phyloP scores from a whole-genome alignment of 2,888 invertebrate genomes.

The Drosophila cyrtoloma region DNA sequence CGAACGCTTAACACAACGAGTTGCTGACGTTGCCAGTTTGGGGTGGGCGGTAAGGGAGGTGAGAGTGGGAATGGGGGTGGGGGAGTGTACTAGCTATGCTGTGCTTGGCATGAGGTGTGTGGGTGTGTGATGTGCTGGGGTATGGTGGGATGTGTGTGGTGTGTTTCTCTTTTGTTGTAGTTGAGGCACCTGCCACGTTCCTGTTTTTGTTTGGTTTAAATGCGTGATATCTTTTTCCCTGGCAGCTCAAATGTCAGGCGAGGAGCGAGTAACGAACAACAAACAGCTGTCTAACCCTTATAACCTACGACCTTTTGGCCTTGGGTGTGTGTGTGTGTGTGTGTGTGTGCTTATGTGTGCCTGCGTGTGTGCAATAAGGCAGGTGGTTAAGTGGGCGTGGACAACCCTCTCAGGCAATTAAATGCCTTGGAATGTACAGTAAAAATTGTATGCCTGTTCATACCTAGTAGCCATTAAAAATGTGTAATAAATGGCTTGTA shows the following conservation, averaged over 20 bases:
- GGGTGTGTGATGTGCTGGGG: neutral
- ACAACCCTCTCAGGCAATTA: conserved; percentile 11
- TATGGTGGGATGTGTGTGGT: neutral
- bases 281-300: conserved; percentile 55
- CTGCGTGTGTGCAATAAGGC: conserved; percentile 10
- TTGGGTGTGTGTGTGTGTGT: neutral
- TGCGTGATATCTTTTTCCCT: conserved; percentile 57
- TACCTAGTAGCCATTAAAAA: conserved; percentile 9
- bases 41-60: neutral
- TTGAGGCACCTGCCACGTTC: conserved; percentile 19
- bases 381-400: conserved; percentile 17
- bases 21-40: conserved; percentile 3
- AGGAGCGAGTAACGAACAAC: conserved; percentile 11
- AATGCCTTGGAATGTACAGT: conserved; percentile 8
- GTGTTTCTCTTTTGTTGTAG: conserved; percentile 3
- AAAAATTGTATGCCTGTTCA: conserved; percentile 12
- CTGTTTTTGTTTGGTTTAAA: conserved; percentile 28
- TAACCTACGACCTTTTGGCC: conserved; percentile 57
- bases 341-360: conserved; percentile 1
- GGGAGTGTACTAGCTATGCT: neutral
- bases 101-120: neutral
- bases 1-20: conserved; percentile 19
- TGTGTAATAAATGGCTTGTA: conserved; percentile 1
- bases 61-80: neutral
- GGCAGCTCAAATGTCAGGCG: conserved; percentile 53